These are phyloP conservation scores for Torymus texanus DNA, from an alignment of 2,888 invertebrate genomes.

Conservation along the genomic window DNA sequence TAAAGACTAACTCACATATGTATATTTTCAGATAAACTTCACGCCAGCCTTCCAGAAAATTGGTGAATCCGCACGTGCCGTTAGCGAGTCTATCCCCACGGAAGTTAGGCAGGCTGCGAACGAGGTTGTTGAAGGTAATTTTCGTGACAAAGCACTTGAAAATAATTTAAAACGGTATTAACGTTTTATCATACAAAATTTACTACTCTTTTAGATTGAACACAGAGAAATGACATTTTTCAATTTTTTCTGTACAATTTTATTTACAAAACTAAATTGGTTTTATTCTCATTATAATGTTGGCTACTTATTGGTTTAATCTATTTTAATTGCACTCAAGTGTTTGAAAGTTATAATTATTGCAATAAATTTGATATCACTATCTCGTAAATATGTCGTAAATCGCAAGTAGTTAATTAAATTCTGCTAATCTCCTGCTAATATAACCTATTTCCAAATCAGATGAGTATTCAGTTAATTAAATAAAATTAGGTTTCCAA, in stretches of 20 bases:
- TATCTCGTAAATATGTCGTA: background rate
- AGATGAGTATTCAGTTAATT: too few species aligned
- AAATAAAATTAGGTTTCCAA: too few species aligned
- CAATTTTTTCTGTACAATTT: background rate
- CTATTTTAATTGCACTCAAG: too few species aligned
- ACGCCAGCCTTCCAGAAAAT: slow-evolving; percentile 72
- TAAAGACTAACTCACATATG: too few species aligned
- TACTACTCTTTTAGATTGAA: too few species aligned
- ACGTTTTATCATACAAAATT: background rate
- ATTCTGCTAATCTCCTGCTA: background rate
- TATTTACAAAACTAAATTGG: too few species aligned
- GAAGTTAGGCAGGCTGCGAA: slow-evolving; percentile 78
- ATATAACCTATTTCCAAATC: too few species aligned
- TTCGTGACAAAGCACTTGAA: background rate
- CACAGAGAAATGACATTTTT: background rate
- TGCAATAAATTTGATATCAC: background rate
- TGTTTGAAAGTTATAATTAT: background rate
- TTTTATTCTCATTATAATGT: too few species aligned
- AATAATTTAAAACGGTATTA: background rate
- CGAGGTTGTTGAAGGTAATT: slow-evolving; percentile 77
- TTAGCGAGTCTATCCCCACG: slow-evolving; percentile 78
- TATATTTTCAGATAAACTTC: slow-evolving; percentile 68
- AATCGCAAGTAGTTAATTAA: background rate
- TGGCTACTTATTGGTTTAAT: too few species aligned
- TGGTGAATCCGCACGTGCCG: slow-evolving; percentile 72